These are phyloP conservation scores for Tauraco hartlaubi DNA, from an alignment of 2,797 vertebrate genomes.

Conservation along the genomic window DNA sequence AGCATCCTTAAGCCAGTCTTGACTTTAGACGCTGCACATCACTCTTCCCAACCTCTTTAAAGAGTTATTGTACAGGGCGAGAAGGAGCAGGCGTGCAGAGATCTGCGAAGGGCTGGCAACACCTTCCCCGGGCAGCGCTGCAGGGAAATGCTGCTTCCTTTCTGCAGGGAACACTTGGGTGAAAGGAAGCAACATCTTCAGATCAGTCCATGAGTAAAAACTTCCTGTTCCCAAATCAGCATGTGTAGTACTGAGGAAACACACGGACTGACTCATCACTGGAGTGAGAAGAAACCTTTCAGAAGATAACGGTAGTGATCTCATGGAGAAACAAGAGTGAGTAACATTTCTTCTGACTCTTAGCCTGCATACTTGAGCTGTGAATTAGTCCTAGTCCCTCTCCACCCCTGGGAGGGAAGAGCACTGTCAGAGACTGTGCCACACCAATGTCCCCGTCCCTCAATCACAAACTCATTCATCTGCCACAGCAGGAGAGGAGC, in stretches of 20 bases:
- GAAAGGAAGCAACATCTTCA: background rate
- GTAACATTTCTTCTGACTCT: background rate
- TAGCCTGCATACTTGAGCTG: background rate
- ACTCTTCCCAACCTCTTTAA: background rate
- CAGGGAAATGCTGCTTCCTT: background rate
- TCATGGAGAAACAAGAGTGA: background rate
- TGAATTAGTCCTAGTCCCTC: background rate
- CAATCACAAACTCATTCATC: background rate
- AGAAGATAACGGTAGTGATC: background rate
- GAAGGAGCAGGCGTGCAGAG: accelerated
- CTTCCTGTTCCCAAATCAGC: background rate
- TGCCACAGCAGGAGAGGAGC: background rate
- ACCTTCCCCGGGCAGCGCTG: background rate
- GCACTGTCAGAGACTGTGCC: background rate
- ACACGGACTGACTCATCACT: background rate
- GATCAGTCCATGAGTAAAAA: background rate
- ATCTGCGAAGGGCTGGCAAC: background rate
- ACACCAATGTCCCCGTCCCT: background rate
- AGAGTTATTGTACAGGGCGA: accelerated
- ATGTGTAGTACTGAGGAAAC: background rate
- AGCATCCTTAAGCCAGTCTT: background rate
- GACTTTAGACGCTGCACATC: background rate
- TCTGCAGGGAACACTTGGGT: accelerated
- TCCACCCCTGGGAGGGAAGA: background rate
- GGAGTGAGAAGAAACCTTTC: background rate